Conservation (phyloP, 2,113 vertebrate species). For the Callipepla squamata region DNA sequence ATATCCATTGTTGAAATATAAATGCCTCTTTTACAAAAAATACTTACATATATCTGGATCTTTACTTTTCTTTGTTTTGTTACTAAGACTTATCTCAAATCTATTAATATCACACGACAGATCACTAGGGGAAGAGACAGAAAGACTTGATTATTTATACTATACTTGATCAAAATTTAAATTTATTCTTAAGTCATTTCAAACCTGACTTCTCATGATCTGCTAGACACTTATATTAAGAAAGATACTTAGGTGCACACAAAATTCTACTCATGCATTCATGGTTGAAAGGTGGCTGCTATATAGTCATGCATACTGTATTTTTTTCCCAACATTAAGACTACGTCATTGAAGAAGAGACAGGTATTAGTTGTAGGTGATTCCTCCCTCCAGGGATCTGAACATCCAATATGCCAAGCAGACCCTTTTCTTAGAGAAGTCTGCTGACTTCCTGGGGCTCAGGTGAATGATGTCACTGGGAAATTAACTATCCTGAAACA, state of each 20-base stretch:
- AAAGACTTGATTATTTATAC: slow-evolving; percentile 51
- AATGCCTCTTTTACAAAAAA: background rate
- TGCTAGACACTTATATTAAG: background rate
- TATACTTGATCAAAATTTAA: background rate
- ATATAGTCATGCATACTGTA: background rate
- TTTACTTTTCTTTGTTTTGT: slow-evolving; percentile 99
- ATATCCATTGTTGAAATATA: background rate
- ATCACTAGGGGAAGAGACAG: slow-evolving; percentile 84
- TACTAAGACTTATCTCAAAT: slow-evolving; percentile 98
- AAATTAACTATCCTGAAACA: too few relatives aligned
- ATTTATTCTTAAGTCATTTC: background rate
- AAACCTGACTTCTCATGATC: background rate
- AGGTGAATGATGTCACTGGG: too few relatives aligned
- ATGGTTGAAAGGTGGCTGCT: background rate
- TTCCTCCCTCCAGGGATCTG: too few relatives aligned
- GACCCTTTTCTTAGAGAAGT: too few relatives aligned
- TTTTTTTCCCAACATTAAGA: background rate
- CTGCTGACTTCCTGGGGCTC: too few relatives aligned
- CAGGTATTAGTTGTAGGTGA: too few relatives aligned
- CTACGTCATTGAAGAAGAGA: too few relatives aligned
- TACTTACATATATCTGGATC: slow-evolving; percentile 98
- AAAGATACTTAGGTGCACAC: background rate
- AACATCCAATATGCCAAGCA: too few relatives aligned
- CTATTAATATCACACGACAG: slow-evolving; percentile 97
- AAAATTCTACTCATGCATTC: background rate